Base-by-base conservation (phyloP, 2,113 vertebrate species). In the Piaya cayana region DNA sequence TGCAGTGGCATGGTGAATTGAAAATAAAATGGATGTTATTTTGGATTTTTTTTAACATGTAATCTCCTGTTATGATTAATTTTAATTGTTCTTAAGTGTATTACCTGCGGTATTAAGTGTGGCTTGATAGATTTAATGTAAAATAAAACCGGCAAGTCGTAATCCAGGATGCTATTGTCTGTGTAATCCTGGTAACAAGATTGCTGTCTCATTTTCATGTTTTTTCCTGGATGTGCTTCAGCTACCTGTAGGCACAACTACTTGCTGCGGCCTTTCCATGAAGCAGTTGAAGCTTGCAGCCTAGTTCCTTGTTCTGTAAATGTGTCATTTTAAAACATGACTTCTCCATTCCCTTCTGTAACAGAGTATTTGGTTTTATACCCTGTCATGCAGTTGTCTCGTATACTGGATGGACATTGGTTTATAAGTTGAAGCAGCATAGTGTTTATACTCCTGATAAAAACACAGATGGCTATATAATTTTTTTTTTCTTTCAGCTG, bases 111-210 rank as follows among this genome's bases (percentile, higher is more conserved):
- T 82, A 62, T 84, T 87, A 88, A 95, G 36, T 39, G 5, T 39
- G 72, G 15, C 56, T 49, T 62, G 52, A 50, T 79, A 75, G 58
- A 82, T 87, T 92, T 82, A 64, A 71, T 53, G 8, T 23, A 72
- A 53, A 84, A 64, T 84, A 55, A 19, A 82, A 37, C 27, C 1
- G 8, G 43, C 62, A 93, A 95, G 68, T 39, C 26, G 27, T 86
- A 86, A 93, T 95, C 58, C 70, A 42, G 36, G 13, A 49, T 72
- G 36, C 69, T 85, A 36, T 93, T 95, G 89, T 93, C 81, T 96
- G 21, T 0, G 2, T 94, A 95, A 89, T 95, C 81, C 69, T 42
- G 25, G 12, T 86, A 95, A 96, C 6, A 6, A 82, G 89, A 93
- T 92, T 95, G 49, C 49, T 32, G 21, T 83, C 83, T 86, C 55